phyloP scores from a whole-genome alignment of 2,113 vertebrate genomes.

The Ginglymostoma cirratum region DNA sequence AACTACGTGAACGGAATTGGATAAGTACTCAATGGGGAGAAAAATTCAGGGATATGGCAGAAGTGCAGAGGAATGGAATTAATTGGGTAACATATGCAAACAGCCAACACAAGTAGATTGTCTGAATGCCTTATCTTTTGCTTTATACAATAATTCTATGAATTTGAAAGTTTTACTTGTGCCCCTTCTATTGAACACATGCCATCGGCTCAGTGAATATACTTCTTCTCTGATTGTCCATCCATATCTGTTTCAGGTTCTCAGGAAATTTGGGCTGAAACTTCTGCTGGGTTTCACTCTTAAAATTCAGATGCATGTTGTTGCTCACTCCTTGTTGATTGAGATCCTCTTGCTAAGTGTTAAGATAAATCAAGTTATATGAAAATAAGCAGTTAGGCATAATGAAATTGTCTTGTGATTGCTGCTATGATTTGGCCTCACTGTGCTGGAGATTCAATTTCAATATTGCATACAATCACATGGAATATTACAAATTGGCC shows the following conservation, averaged over 20 bases:
- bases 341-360: background rate
- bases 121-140: background rate
- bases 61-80: background rate
- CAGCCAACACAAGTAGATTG: background rate
- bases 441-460: background rate
- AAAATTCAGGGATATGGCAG: background rate
- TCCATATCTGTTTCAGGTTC: background rate
- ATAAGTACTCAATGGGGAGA: background rate
- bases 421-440: no score
- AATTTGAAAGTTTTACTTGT: background rate
- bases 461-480: background rate
- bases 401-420: background rate
- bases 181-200: background rate
- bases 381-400: background rate
- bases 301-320: background rate
- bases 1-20: background rate
- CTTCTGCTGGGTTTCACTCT: background rate
- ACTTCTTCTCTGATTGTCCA: background rate
- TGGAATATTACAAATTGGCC: background rate
- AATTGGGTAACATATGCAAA: background rate
- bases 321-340: background rate
- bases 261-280: background rate
- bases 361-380: background rate
- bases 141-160: background rate
- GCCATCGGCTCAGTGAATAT: background rate